Evolutionary conservation across 2,888 invertebrate genomes (phyloP).

Genomic region (Acronicta aceris): DNA sequence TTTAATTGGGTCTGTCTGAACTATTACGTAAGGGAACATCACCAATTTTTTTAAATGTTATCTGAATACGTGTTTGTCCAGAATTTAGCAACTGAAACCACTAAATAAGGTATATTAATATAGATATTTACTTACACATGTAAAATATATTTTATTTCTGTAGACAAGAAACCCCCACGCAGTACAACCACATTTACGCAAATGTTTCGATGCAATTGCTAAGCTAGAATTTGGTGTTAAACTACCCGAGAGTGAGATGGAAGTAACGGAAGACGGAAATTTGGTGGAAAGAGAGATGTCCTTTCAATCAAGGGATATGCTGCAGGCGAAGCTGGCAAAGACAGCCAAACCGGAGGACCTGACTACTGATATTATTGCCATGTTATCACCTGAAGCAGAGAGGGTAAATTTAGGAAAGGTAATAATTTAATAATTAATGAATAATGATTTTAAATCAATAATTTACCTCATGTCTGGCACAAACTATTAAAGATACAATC

Average conservation of each 20-base stretch:
- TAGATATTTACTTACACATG: no score
- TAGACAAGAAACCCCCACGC: conserved; percentile 96
- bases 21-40: no score
- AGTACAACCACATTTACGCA: conserved; percentile 96
- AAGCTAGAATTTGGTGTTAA: conserved; percentile 93
- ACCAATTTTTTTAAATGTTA: no score
- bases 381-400: conserved; percentile 97
- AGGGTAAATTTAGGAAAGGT: conserved; percentile 93
- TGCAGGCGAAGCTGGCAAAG: conserved; percentile 81
- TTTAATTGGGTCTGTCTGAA: no score
- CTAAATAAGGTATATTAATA: no score
- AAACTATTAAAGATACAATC: no score
- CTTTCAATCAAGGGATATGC: conserved; percentile 75
- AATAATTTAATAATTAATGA: not conserved
- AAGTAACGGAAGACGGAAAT: conserved; percentile 86
- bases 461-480: no score
- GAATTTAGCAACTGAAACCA: no score
- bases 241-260: conserved; percentile 84
- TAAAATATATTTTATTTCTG: conserved; percentile 1
- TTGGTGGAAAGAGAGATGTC: conserved; percentile 83
- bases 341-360: conserved; percentile 83
- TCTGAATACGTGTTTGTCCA: no score
- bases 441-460: no score
- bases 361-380: conserved; percentile 95
- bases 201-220: conserved; percentile 96